Conservation (phyloP, 1,140 invertebrate genomes). For the Bombus picipes region DNA sequence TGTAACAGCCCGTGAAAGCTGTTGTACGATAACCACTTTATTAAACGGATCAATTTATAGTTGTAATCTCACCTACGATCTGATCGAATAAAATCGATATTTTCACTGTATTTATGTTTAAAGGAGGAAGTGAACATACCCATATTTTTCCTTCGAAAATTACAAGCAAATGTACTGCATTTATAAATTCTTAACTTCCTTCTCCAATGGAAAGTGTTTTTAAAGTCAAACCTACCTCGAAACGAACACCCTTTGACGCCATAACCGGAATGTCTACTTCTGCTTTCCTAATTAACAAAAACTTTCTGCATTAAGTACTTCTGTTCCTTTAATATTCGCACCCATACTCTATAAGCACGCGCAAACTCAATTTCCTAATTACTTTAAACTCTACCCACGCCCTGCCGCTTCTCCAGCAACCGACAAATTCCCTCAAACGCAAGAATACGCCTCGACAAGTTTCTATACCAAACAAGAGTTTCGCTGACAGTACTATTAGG, state of each 20-base stretch:
- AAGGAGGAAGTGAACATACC: background rate
- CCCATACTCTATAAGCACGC: background rate
- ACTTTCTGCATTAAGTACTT: background rate
- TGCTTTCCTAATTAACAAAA: background rate
- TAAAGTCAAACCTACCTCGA: background rate
- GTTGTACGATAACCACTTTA: background rate
- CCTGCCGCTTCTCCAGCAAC: background rate
- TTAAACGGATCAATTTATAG: background rate
- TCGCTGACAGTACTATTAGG: too few species aligned
- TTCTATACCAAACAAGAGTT: too few species aligned
- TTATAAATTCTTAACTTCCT: background rate
- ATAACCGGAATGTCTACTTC: background rate
- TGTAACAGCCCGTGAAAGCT: constrained; percentile 3
- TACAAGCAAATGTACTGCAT: background rate
- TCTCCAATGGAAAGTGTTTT: background rate
- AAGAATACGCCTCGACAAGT: background rate
- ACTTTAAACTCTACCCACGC: background rate
- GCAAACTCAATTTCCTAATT: background rate
- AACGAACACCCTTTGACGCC: background rate
- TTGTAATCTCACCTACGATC: background rate
- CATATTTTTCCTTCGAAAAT: background rate
- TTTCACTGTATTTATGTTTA: too few species aligned
- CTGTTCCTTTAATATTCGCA: background rate
- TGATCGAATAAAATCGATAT: background rate
- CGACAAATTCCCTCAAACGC: background rate